These are phyloP conservation scores for Bos javanicus DNA, from an alignment of 2,113 vertebrate species.

Conservation along the genomic window DNA sequence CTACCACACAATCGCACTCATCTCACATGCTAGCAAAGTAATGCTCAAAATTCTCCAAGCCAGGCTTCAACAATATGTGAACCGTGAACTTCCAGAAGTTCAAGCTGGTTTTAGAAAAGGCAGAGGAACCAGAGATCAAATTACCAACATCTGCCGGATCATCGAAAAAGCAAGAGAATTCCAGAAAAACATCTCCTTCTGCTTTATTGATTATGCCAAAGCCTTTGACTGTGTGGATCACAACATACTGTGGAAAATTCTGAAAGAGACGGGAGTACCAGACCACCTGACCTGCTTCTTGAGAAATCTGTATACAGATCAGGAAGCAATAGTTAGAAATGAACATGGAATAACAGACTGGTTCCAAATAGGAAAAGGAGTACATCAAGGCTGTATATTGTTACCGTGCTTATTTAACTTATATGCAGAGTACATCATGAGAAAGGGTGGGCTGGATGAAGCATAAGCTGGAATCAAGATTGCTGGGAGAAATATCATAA, in stretches of 20 bases:
- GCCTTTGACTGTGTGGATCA: background rate
- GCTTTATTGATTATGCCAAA: background rate
- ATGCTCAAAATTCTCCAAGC: background rate
- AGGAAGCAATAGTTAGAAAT: background rate
- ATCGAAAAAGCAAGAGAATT: background rate
- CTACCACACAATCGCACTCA: background rate
- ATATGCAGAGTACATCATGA: background rate
- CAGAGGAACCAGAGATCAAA: background rate
- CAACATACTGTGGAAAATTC: background rate
- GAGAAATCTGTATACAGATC: background rate
- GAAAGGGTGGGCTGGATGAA: background rate
- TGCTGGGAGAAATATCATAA: background rate
- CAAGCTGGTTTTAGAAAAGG: background rate
- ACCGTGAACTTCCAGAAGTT: background rate
- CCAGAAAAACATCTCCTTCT: background rate
- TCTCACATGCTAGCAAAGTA: background rate
- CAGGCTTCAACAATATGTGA: background rate
- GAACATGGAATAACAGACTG: background rate
- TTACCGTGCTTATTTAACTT: background rate
- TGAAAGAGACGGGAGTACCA: background rate
- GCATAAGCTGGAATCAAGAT: background rate
- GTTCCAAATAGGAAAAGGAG: background rate
- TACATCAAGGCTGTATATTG: background rate
- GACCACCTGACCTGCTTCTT: background rate
- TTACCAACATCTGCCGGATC: background rate